phyloP scores from a whole-genome alignment of 2,888 invertebrate species.

The Nebria brevicollis region DNA sequence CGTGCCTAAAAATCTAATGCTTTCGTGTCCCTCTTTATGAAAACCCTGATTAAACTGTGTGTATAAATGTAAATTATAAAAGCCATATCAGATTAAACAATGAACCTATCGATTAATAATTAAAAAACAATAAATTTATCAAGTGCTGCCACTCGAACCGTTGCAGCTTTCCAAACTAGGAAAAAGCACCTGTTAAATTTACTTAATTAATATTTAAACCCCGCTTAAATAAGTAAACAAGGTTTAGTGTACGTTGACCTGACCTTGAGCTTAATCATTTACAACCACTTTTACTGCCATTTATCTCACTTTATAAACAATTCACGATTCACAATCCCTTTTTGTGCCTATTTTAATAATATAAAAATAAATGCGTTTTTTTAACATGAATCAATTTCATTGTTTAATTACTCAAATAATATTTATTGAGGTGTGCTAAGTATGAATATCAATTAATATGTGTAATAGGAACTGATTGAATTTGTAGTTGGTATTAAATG shows the following conservation, averaged over 20 bases:
- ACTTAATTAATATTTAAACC: background rate
- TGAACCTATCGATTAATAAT: background rate
- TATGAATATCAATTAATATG: too few relatives aligned
- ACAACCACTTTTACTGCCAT: background rate
- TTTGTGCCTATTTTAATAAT: too few relatives aligned
- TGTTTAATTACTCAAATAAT: too few relatives aligned
- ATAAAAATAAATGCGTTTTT: too few relatives aligned
- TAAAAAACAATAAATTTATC: background rate
- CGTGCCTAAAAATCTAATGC: too few relatives aligned
- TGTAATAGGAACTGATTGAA: too few relatives aligned
- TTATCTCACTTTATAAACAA: too few relatives aligned
- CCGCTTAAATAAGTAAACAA: background rate
- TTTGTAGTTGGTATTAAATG: background rate
- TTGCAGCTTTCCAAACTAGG: background rate
- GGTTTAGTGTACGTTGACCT: background rate
- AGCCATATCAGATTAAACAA: background rate
- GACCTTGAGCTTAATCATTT: background rate
- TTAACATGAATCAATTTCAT: too few relatives aligned
- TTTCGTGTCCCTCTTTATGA: too few relatives aligned
- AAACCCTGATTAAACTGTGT: too few relatives aligned
- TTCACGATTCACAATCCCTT: too few relatives aligned
- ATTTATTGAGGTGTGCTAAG: too few relatives aligned
- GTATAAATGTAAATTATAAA: background rate
- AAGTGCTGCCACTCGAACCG: background rate
- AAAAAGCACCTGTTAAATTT: background rate